Evolutionary conservation across 2,888 invertebrate genomes (phyloP), one percentile per base, ranked within the genome.

Genomic region (Plemyria rubiginata): DNA sequence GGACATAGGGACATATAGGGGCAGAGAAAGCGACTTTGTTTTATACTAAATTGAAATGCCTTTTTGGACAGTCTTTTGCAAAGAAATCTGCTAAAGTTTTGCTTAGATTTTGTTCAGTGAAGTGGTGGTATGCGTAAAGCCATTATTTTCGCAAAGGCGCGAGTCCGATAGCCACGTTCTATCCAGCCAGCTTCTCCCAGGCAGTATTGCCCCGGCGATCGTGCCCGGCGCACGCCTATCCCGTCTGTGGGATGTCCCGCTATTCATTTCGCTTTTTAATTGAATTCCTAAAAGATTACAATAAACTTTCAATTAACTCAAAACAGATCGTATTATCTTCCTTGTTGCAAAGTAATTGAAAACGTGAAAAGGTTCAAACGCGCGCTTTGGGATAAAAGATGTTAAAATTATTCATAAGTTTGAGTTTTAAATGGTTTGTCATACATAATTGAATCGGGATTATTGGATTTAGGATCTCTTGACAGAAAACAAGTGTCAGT

Each of bases 131-230:
- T 43, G 43, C 43, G 54, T 54, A 54, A 22, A 22, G 32, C 41
- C 13, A 16, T 45, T 45, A 45, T 6, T 16, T 1, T 16, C 16
- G 36, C 8, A 32, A 6, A 45, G 45, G 9, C 1, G 15, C 45
- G 16, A 28, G n/a, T n/a, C n/a, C n/a, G 11, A 46, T 12, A 36
- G 45, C 11, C 36, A 45, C 38, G n/a, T 48, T 28, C 48, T 29
- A n/a, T 43, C 55, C 40, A 38, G 38, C 55, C 40, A 48, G 48
- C 55, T 38, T 36, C 54, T 32, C 36, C 54, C 46, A 49, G 15
- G 22, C 85, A 86, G 86, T 86, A 13, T 81, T 83, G 86, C 84
- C 77, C 80, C 41, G 74, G 68, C 73, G n/a, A 56, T 75, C 51
- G 70, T 53, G 61, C 49, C 79, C 81, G 84, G 84, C 84, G 85